phyloP scores from a whole-genome alignment of 2,888 invertebrate genomes.

The Drosophila mercatorum region DNA sequence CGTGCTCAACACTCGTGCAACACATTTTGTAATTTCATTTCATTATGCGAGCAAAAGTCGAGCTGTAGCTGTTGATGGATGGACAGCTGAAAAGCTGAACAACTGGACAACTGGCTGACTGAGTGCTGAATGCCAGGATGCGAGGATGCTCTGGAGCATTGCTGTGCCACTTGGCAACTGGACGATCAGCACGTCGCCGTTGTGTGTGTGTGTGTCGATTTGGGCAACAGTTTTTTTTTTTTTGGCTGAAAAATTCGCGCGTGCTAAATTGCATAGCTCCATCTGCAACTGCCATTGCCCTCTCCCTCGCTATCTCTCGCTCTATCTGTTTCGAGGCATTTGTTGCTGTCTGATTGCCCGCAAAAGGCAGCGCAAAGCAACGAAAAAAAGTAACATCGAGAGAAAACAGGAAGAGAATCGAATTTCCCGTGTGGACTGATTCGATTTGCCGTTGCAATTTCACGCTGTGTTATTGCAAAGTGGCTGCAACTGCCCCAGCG shows the following conservation, averaged over 20 bases:
- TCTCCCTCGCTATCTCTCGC: slow-evolving; percentile 1
- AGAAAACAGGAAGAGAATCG: slow-evolving; percentile 73
- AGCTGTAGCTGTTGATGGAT: slow-evolving; percentile 47
- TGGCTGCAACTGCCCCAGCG: slow-evolving; percentile 73
- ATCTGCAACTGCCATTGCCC: slow-evolving; percentile 14
- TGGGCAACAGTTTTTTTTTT: slow-evolving; percentile 50
- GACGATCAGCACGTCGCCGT: slow-evolving; percentile 39
- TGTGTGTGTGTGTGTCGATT: slow-evolving; percentile 25
- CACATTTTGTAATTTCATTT: slow-evolving; percentile 78
- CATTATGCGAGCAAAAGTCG: slow-evolving; percentile 61
- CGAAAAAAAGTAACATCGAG: not conserved
- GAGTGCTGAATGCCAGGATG: slow-evolving; percentile 23
- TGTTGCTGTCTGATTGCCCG: slow-evolving; percentile 80
- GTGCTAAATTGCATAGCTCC: slow-evolving; percentile 61
- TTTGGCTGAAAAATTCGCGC: slow-evolving; percentile 48
- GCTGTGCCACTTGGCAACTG: slow-evolving; percentile 46
- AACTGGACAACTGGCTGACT: slow-evolving; percentile 23
- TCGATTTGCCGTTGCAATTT: slow-evolving; percentile 84
- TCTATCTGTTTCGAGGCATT: slow-evolving; percentile 48
- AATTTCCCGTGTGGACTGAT: slow-evolving; percentile 84
- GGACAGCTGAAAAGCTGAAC: slow-evolving; percentile 21
- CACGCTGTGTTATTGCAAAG: slow-evolving; percentile 83
- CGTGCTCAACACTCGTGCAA: slow-evolving; percentile 32
- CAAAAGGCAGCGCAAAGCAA: slow-evolving; percentile 59
- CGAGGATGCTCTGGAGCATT: slow-evolving; percentile 13